Percentiles rank a stretch among this genome's conserved stretches.
Evolutionary conservation across 2,888 invertebrate genomes (phyloP).

Genomic region (Limnephilus marmoratus): DNA sequence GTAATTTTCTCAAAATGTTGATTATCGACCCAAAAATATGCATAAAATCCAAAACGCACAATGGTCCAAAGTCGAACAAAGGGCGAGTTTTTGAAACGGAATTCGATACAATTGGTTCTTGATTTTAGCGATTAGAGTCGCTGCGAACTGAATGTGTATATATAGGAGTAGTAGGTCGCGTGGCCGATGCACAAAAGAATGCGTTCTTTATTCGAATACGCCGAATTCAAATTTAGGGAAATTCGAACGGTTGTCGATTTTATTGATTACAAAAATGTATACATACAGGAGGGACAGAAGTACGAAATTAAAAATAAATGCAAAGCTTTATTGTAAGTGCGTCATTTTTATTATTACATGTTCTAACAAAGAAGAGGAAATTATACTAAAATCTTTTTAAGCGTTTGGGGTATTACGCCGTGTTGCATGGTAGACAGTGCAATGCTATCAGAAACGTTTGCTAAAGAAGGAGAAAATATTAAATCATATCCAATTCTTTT

Average conservation of each 20-base stretch:
- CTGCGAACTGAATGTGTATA: not conserved
- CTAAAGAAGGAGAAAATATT: too few relatives aligned
- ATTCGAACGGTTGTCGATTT: constrained; percentile 55
- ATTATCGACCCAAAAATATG: constrained; percentile 13
- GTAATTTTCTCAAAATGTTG: not conserved
- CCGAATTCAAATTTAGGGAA: constrained; percentile 65
- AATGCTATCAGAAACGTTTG: too few relatives aligned
- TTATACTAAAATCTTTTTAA: too few relatives aligned
- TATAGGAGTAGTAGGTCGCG: not conserved
- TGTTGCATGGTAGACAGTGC: too few relatives aligned
- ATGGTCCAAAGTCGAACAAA: constrained; percentile 22
- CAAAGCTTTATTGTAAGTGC: too few relatives aligned
- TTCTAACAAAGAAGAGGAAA: too few relatives aligned
- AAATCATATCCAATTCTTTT: too few relatives aligned
- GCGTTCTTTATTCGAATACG: constrained; percentile 59
- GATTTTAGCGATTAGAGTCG: constrained; percentile 63
- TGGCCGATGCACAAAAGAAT: constrained; percentile 39
- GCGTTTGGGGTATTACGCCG: too few relatives aligned
- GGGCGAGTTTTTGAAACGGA: constrained; percentile 6
- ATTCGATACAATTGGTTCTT: constrained; percentile 58
- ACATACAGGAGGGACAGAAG: constrained; percentile 23
- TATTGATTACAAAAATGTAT: constrained; percentile 34
- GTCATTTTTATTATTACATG: too few relatives aligned
- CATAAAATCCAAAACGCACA: constrained; percentile 8
- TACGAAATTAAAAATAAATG: not conserved